These are phyloP conservation scores for Nowickia ferox DNA, from an alignment of 2,888 invertebrate species.

Conservation along the genomic window DNA sequence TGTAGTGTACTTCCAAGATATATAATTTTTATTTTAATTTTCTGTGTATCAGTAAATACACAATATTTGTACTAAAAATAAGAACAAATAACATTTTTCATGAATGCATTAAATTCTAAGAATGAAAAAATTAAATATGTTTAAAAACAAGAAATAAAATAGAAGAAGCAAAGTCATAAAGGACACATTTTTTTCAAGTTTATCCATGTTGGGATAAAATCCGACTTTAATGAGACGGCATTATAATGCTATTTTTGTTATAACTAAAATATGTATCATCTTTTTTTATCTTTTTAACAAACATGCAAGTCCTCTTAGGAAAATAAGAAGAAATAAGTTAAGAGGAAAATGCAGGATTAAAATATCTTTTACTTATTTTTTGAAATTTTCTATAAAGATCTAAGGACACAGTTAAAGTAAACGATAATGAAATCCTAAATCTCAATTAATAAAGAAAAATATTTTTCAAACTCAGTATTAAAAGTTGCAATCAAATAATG, in stretches of 20 bases:
- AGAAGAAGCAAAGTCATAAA: background rate
- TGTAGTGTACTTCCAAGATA: background rate
- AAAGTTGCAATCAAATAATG: no score
- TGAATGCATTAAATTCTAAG: background rate
- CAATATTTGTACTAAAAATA: no score
- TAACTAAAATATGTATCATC: slow-evolving; percentile 5
- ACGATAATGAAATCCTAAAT: no score
- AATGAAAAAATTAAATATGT: background rate
- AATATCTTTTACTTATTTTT: slow-evolving; percentile 12
- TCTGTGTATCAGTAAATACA: background rate
- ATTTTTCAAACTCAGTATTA: no score
- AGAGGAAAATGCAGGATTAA: slow-evolving; percentile 8
- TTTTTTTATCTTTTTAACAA: background rate
- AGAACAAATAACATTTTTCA: background rate
- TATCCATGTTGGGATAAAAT: slow-evolving; percentile 36
- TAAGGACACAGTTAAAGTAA: background rate
- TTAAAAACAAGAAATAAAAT: background rate
- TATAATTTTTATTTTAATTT: slow-evolving; percentile 20
- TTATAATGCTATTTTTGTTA: slow-evolving; percentile 26
- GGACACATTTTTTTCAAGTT: slow-evolving; percentile 4
- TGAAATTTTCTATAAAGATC: background rate
- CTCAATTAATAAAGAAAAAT: no score
- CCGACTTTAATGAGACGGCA: slow-evolving; percentile 59
- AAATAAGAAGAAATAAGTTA: background rate
- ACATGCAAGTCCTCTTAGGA: slow-evolving; percentile 17